Conservation (phyloP, 2,888 invertebrate species). For the Melinaea marsaeus region DNA sequence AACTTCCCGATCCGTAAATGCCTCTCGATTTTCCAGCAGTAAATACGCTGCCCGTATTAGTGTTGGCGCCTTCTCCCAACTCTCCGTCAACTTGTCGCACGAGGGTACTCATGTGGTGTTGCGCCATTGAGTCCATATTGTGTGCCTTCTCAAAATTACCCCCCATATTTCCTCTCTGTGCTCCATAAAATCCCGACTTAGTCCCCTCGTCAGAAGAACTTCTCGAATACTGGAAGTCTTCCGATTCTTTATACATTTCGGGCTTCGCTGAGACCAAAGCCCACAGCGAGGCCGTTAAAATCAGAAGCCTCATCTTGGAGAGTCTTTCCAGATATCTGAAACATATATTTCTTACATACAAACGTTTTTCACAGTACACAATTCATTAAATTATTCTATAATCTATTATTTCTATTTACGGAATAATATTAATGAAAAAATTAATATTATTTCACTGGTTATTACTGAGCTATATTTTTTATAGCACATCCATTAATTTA, state of each 20-base stretch:
- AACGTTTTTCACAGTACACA: neutral
- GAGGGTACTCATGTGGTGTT: constrained; percentile 68
- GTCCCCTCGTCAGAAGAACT: constrained; percentile 70
- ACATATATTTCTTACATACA: constrained; percentile 25
- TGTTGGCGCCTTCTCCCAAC: constrained; percentile 60
- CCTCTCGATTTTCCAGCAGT: constrained; percentile 68
- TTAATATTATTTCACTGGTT: too few relatives aligned
- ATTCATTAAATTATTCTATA: neutral
- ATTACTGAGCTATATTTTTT: neutral
- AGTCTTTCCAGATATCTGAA: constrained; percentile 38
- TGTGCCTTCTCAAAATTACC: constrained; percentile 72
- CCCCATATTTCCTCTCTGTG: constrained; percentile 74
- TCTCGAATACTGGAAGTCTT: constrained; percentile 71
- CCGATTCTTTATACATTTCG: constrained; percentile 66
- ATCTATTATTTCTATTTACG: neutral
- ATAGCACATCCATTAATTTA: neutral
- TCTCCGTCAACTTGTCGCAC: constrained; percentile 66
- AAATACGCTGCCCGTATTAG: constrained; percentile 60
- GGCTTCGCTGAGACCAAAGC: constrained; percentile 58
- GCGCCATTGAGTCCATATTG: constrained; percentile 70
- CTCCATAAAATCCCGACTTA: constrained; percentile 68
- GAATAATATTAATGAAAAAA: neutral
- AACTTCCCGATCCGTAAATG: constrained; percentile 59
- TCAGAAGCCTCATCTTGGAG: constrained; percentile 52
- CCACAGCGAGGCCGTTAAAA: constrained; percentile 51